These are phyloP conservation scores for Tachina grossa DNA, from an alignment of 2,888 invertebrate species.

Conservation along the genomic window DNA sequence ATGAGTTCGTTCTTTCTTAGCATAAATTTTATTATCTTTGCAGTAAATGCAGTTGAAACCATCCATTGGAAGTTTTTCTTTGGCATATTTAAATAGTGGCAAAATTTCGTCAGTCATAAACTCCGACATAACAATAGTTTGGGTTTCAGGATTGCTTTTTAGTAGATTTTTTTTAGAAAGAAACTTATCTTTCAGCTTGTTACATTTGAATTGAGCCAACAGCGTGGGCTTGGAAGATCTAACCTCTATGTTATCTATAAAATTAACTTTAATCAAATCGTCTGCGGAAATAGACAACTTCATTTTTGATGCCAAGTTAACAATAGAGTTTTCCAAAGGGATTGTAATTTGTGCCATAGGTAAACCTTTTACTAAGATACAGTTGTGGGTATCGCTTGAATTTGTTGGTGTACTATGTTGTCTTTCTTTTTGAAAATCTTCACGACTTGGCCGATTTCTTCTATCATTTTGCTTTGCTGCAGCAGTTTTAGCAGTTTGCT, in stretches of 20 bases:
- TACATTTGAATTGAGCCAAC: slow-evolving; percentile 52
- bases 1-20: neutral
- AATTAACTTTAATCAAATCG: slow-evolving; percentile 35
- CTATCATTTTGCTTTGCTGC: neutral
- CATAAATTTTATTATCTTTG: neutral
- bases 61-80: neutral
- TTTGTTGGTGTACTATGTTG: too few relatives aligned
- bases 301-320: slow-evolving; percentile 34
- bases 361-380: slow-evolving; percentile 24
- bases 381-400: neutral
- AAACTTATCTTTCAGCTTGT: slow-evolving; percentile 51
- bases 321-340: slow-evolving; percentile 31
- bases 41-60: neutral
- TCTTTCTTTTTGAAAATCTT: neutral
- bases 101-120: neutral
- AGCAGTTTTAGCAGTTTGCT: neutral
- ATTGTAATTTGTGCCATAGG: neutral
- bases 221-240: slow-evolving; percentile 2
- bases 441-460: neutral
- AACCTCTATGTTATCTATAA: neutral
- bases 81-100: neutral
- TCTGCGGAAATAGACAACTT: neutral
- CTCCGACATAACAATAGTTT: neutral
- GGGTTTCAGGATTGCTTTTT: neutral
- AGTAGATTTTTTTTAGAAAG: slow-evolving; percentile 38